Evolutionary conservation across 2,888 invertebrate genomes (phyloP).

Genomic region (Caenorhabditis sinica): DNA sequence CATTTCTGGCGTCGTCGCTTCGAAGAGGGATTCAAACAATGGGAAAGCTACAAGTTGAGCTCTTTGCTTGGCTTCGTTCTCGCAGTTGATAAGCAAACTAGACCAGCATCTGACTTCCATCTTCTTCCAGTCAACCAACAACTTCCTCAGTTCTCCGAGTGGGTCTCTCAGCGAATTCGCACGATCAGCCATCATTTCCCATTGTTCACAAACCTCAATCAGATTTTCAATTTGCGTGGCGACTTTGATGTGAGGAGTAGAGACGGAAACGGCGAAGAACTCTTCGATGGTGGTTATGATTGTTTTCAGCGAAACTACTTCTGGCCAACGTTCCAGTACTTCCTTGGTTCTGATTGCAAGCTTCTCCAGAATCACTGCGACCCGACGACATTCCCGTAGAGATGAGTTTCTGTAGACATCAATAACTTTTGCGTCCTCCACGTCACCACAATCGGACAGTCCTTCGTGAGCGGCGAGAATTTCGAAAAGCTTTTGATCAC

Average conservation of each 20-base stretch:
- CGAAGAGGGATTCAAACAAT: constrained; percentile 76
- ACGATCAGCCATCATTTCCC: constrained; percentile 82
- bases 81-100: constrained; percentile 70
- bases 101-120: constrained; percentile 82
- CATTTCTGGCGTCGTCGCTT: constrained; percentile 58
- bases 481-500: constrained; percentile 62
- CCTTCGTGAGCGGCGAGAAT: constrained; percentile 49
- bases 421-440: constrained; percentile 39
- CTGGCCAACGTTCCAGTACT: constrained; percentile 74
- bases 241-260: constrained; percentile 92
- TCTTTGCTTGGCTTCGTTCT: constrained; percentile 72
- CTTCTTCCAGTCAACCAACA: constrained; percentile 94
- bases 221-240: constrained; percentile 93
- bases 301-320: constrained; percentile 74
- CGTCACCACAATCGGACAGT: constrained; percentile 36
- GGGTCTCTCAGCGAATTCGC: constrained; percentile 89
- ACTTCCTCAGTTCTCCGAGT: constrained; percentile 89
- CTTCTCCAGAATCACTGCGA: constrained; percentile 64
- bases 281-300: constrained; percentile 71
- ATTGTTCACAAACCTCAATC: constrained; percentile 85
- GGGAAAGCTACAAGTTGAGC: constrained; percentile 80
- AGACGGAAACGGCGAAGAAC: constrained; percentile 82
- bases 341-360: constrained; percentile 61
- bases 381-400: constrained; percentile 66
- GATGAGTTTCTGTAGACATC: constrained; percentile 68